Evolutionary conservation across 2,797 vertebrate genomes (phyloP).

Genomic region (Mus caroli): DNA sequence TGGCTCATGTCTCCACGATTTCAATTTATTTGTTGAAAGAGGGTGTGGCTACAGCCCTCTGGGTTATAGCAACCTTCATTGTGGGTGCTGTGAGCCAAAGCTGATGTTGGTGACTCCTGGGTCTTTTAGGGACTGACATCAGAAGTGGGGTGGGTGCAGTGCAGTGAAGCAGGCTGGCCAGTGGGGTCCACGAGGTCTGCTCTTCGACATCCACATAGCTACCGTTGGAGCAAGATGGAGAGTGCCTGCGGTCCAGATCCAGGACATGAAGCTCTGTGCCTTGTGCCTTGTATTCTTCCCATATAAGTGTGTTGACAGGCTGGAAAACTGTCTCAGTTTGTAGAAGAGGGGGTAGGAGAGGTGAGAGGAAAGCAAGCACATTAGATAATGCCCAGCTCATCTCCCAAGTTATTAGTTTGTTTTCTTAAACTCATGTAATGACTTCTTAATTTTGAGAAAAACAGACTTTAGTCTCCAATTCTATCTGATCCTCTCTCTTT

Average conservation of each 20-base stretch:
- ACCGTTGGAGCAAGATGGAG: neutral
- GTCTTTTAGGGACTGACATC: neutral
- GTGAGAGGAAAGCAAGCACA: neutral
- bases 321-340: neutral
- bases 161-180: neutral
- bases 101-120: neutral
- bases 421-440: neutral
- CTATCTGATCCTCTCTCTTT: neutral
- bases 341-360: neutral
- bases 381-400: neutral
- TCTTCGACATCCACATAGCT: no score
- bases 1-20: neutral
- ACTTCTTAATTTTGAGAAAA: conserved; percentile 48
- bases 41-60: neutral
- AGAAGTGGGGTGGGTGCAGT: neutral
- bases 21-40: neutral
- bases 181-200: neutral
- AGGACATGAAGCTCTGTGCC: neutral
- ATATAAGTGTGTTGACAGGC: neutral
- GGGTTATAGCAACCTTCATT: neutral
- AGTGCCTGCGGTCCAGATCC: neutral
- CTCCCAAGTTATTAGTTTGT: conserved; percentile 34
- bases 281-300: neutral
- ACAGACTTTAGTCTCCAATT: conserved; percentile 7
- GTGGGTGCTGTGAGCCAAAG: neutral